phyloP scores from a whole-genome alignment of 2,113 vertebrate species.

The Rhabdornis inornatus region DNA sequence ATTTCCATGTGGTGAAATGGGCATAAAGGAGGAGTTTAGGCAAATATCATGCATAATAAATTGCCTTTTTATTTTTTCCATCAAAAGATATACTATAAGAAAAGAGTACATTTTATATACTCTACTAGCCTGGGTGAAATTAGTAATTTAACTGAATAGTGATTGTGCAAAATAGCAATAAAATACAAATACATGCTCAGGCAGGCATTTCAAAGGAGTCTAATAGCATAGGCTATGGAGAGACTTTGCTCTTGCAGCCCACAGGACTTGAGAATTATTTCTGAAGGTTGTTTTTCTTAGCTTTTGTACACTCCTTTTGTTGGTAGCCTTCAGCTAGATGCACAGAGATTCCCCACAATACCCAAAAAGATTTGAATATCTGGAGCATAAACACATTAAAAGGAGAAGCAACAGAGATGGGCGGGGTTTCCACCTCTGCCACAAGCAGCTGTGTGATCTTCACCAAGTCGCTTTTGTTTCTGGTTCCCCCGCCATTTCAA shows the following conservation, averaged over 20 bases:
- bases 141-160: neutral
- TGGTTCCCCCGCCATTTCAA: neutral
- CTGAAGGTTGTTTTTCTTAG: neutral
- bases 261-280: neutral
- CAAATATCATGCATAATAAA: neutral
- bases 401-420: neutral
- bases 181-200: neutral
- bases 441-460: neutral
- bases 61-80: neutral
- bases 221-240: neutral
- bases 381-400: neutral
- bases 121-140: neutral
- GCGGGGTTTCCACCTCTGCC: neutral
- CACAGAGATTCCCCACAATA: neutral
- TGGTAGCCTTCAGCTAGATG: neutral
- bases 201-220: neutral
- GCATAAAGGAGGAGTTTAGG: neutral
- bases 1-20: neutral
- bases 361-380: neutral
- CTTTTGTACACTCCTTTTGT: neutral
- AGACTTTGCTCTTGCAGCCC: neutral
- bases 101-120: neutral
- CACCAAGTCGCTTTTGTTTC: neutral
- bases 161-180: neutral
- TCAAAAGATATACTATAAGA: neutral